Conservation (phyloP, 1,140 invertebrate genomes). For the Phymastichus coffea region DNA sequence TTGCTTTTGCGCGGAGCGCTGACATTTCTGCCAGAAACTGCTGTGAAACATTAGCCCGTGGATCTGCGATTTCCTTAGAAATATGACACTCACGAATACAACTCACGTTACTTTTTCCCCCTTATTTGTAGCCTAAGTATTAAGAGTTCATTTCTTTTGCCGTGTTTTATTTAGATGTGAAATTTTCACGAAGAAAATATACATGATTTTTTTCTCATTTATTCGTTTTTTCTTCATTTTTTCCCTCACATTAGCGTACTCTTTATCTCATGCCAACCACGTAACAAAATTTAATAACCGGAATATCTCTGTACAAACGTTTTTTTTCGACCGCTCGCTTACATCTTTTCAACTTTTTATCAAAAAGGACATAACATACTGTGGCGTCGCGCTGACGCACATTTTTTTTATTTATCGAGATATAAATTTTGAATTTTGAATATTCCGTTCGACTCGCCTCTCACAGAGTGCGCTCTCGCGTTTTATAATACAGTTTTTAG, state of each 20-base stretch:
- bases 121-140: conserved; percentile 35
- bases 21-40: conserved; percentile 50
- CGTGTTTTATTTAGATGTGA: conserved; percentile 52
- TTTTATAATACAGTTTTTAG: conserved; percentile 51
- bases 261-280: conserved; percentile 19
- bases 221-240: conserved; percentile 32
- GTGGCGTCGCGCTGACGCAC: conserved; percentile 10
- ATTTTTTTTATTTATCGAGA: conserved; percentile 37
- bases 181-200: conserved; percentile 57
- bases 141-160: conserved; percentile 43
- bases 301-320: conserved; percentile 58
- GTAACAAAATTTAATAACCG: conserved; percentile 59
- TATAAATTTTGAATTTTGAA: conserved; percentile 57
- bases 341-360: conserved; percentile 37
- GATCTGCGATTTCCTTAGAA: conserved; percentile 55
- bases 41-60: conserved; percentile 56
- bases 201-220: conserved; percentile 48
- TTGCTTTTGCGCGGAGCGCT: conserved; percentile 31
- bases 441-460: conserved; percentile 34
- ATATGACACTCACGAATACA: conserved; percentile 58
- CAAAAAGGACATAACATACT: conserved; percentile 50
- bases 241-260: conserved; percentile 29
- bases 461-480: conserved; percentile 31
- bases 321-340: conserved; percentile 35
- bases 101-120: conserved; percentile 42